phyloP scores from a whole-genome alignment of 2,797 vertebrate genomes.

The Neoniphon sammara region DNA sequence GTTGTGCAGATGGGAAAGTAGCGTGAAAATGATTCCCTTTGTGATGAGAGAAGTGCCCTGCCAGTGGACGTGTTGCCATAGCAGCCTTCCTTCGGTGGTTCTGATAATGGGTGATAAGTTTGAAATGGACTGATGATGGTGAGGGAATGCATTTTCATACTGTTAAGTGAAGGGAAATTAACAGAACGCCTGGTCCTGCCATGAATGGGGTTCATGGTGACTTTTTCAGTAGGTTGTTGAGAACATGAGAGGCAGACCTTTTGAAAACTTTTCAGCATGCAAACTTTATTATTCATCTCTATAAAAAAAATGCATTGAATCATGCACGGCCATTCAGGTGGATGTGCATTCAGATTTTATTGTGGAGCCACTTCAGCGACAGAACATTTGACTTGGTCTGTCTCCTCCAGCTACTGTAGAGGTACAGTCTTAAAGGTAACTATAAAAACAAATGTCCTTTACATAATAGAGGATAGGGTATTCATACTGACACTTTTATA shows the following conservation, averaged over 20 bases:
- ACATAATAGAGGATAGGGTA: constrained; percentile 6
- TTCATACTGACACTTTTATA: constrained; percentile 36
- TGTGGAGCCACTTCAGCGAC: constrained; percentile 15
- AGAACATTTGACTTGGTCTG: constrained; percentile 35
- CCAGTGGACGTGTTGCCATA: constrained; percentile 60
- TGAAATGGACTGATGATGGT: constrained; percentile 45
- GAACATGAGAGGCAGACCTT: constrained; percentile 11
- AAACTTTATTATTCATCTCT: constrained; percentile 23
- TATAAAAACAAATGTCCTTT: constrained; percentile 30
- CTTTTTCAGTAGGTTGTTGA: constrained; percentile 10
- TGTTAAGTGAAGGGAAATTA: constrained; percentile 27
- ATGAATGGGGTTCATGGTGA: neutral
- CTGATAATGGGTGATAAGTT: constrained; percentile 54
- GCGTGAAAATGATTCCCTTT: constrained; percentile 45
- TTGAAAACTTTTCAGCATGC: constrained; percentile 19
- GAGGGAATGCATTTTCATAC: constrained; percentile 39
- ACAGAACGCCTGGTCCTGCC: neutral
- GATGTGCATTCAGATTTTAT: constrained; percentile 21
- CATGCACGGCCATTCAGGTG: neutral
- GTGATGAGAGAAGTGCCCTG: constrained; percentile 49
- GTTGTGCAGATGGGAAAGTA: constrained; percentile 25
- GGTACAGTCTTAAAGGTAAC: constrained; percentile 19
- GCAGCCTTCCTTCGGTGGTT: constrained; percentile 56
- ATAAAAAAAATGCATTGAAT: neutral
- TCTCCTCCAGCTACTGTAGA: constrained; percentile 19